These are phyloP conservation scores for Trachemys scripta DNA, from an alignment of 2,113 vertebrate species.

Conservation along the genomic window DNA sequence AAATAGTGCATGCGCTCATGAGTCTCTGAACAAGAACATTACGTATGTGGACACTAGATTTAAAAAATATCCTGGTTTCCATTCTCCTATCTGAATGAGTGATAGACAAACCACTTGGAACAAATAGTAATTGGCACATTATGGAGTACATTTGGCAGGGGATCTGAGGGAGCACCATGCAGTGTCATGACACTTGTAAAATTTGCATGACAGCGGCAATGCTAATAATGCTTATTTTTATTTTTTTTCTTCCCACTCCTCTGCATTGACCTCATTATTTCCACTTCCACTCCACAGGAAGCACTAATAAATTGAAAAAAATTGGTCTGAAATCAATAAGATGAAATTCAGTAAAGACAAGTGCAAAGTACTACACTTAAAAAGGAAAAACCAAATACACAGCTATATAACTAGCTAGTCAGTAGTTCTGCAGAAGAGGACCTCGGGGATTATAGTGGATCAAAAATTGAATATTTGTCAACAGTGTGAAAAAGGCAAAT, in stretches of 20 bases:
- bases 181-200: not conserved
- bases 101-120: not conserved
- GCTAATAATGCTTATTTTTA: not conserved
- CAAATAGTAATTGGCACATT: not conserved
- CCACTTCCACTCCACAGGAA: too few relatives aligned
- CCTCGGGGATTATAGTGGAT: too few relatives aligned
- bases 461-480: too few relatives aligned
- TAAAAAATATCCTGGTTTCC: not conserved
- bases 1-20: not conserved
- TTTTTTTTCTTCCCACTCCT: not conserved
- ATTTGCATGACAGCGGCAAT: not conserved
- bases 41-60: not conserved
- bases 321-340: too few relatives aligned
- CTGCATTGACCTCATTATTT: not conserved
- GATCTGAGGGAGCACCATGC: not conserved
- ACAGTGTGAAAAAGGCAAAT: too few relatives aligned
- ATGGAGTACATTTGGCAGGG: not conserved
- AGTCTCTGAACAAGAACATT: not conserved
- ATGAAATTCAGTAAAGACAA: too few relatives aligned
- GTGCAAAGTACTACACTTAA: too few relatives aligned
- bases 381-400: too few relatives aligned
- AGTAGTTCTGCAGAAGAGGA: too few relatives aligned
- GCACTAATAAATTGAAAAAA: too few relatives aligned
- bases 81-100: not conserved
- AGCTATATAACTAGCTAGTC: too few relatives aligned